Base-by-base conservation (phyloP, 2,888 invertebrate genomes). In the Omphaloscelis lunosa region DNA sequence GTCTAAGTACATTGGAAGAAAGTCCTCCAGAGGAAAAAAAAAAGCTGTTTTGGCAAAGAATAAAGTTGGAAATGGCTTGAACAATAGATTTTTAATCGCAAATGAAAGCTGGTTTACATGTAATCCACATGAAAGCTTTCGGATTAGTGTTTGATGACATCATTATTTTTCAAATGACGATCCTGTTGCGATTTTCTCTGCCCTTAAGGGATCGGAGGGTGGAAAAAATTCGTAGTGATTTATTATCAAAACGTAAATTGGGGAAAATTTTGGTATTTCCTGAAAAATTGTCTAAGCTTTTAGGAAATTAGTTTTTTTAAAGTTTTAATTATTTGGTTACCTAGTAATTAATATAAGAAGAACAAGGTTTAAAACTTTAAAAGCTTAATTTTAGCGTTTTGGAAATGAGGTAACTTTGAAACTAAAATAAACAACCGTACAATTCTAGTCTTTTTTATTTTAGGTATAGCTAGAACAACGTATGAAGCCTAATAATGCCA, bases 101-200 rank as follows among this genome's bases (percentile, higher is more conserved):
- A 66, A 71, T 45, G 23, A 68, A 83, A 87, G 76, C 72, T 90
- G 91, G 91, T 92, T 83, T 77, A 80, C 87, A 82, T 92, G 93
- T 95, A 96, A 96, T 96, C 96, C 96, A 95, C 96, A 96, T 95
- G 96, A 96, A 96, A 96, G 96, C 96, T 95, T 95, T 94, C 89
- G 95, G 96, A 96, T 96, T 96, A 96, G 96, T 95, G 95, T 96
- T 96, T 96, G 96, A 96, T 96, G 96, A 96, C 95, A 93, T 96
- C 96, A 96, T 96, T 96, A 96, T 96, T 96, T 95, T 93, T 92
- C 93, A 93, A 83, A 96, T 95, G 95, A 95, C 94, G 93, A 95
- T 96, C 95, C 94, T 93, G 95, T 96, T 92, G 94, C 95, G 93
- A 95, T 95, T 95, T 93, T 93, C 92, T 92, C 87, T 86, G 90